Conservation (phyloP, 2,888 invertebrate genomes). For the Frankliniella fusca region DNA sequence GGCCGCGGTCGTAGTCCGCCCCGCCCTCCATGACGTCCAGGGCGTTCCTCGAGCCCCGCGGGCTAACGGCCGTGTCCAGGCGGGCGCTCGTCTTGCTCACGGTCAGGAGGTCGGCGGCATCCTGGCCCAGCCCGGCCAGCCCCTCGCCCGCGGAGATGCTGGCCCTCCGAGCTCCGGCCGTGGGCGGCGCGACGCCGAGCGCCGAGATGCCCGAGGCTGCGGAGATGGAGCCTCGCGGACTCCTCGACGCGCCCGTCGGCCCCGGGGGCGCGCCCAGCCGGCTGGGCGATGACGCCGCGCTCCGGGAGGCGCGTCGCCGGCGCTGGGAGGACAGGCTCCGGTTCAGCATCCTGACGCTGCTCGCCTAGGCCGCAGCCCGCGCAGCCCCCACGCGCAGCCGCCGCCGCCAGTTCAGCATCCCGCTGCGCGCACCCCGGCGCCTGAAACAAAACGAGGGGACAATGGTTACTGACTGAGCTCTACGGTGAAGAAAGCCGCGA, state of each 20-base stretch:
- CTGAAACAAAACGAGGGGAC: not conserved
- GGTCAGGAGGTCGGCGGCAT: slow-evolving; percentile 42
- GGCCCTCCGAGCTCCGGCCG: slow-evolving; percentile 46
- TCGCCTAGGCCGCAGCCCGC: not conserved
- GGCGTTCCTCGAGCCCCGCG: slow-evolving; percentile 50
- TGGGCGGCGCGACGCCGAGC: slow-evolving; percentile 50
- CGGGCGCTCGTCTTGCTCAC: slow-evolving; percentile 43
- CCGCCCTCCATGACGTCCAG: slow-evolving; percentile 56
- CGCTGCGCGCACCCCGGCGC: not conserved
- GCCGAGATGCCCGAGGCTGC: slow-evolving; percentile 8
- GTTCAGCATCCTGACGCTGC: slow-evolving; percentile 48
- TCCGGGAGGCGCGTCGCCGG: slow-evolving; percentile 62
- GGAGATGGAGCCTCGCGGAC: slow-evolving; percentile 5
- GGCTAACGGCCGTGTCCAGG: slow-evolving; percentile 46
- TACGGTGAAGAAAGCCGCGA: too few species aligned
- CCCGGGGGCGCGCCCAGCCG: slow-evolving; percentile 41
- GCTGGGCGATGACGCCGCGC: slow-evolving; percentile 62
- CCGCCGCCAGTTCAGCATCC: too few species aligned
- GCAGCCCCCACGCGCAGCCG: not conserved
- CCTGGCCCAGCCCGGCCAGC: slow-evolving; percentile 43
- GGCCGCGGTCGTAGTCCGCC: slow-evolving; percentile 46
- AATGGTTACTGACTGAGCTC: too few species aligned
- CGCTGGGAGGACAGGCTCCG: slow-evolving; percentile 64
- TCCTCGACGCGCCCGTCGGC: slow-evolving; percentile 32
- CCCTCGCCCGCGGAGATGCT: slow-evolving; percentile 46